Base-by-base conservation (phyloP, 2,888 invertebrate genomes). In the Nycteola revayana region DNA sequence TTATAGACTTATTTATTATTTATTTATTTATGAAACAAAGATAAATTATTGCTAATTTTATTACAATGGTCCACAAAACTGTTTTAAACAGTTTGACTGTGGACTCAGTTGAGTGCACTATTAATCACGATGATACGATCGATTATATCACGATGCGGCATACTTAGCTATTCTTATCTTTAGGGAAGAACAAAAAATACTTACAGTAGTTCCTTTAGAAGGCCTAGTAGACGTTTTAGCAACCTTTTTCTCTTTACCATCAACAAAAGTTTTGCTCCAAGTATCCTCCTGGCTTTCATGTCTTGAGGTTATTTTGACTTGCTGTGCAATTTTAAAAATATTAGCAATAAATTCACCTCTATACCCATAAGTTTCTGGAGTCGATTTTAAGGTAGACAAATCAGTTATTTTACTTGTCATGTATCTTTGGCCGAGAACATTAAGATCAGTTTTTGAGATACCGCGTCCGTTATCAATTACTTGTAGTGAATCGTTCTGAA, bases 381-480 rank as follows among this genome's bases (percentile, higher is more conserved):
- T 83, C 10, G 76, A 74, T 55, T 90, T 83, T 10, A 93, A 72
- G 40, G 91, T 90, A 9, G 72, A 56, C 3, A 91, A 36, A 35
- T 86, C 77, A 24, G 82, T 74, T 54, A 91, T 90, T 78, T 94
- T 94, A 66, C 91, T 94, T 0, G 94, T 93, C 59, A 90, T 82
- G 57, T 93, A 90, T 46, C 91, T 90, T 49, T 84, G 72, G 7
- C 93, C 95, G 28, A 94, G 62, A 10, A 76, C 46, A 27, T 84
- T 63, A 40, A 95, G 81, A 62, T 93, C 90, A 11, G 75, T 60
- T 52, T 80, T 72, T 1, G 75, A 53, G 17, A 96, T 91, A 1
- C 96, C 96, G 51, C 47, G 55, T 1, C 95, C 95, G 83, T 95
- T 94, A 66, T 96, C 96, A 22, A 95, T 88, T 3, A 95, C 93